Evolutionary conservation across 2,797 vertebrate species (phyloP).

Genomic region (Cephalopachus bancanus): DNA sequence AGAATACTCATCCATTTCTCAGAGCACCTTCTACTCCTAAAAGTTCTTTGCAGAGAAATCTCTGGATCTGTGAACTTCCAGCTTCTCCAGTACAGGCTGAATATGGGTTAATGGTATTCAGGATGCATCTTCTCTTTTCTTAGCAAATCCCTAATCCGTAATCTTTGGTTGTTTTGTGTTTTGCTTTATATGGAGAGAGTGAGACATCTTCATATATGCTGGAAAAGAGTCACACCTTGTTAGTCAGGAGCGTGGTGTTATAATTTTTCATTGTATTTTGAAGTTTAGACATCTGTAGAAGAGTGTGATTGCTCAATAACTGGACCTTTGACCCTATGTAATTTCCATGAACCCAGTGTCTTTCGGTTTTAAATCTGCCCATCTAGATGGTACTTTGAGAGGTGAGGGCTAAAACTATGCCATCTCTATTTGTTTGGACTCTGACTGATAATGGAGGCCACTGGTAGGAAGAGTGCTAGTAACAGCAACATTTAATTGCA

Average conservation of each 20-base stretch:
- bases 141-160: background rate
- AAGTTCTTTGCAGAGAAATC: background rate
- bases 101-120: background rate
- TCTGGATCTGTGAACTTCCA: background rate
- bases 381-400: background rate
- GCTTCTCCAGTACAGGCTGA: background rate
- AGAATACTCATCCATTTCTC: background rate
- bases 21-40: background rate
- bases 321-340: background rate
- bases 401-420: background rate
- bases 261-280: background rate
- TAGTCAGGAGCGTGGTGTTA: background rate
- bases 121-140: background rate
- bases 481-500: too few species aligned
- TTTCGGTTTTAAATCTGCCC: background rate
- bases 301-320: background rate
- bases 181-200: background rate
- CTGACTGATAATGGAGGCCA: background rate
- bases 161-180: background rate
- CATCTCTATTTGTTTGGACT: background rate
- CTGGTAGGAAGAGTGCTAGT: background rate
- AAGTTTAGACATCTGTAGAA: background rate
- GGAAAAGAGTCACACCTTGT: background rate
- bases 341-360: background rate
- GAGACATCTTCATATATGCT: background rate